Evolutionary conservation across 2,888 invertebrate species (phyloP).

Genomic region (Amphipoea oculea): DNA sequence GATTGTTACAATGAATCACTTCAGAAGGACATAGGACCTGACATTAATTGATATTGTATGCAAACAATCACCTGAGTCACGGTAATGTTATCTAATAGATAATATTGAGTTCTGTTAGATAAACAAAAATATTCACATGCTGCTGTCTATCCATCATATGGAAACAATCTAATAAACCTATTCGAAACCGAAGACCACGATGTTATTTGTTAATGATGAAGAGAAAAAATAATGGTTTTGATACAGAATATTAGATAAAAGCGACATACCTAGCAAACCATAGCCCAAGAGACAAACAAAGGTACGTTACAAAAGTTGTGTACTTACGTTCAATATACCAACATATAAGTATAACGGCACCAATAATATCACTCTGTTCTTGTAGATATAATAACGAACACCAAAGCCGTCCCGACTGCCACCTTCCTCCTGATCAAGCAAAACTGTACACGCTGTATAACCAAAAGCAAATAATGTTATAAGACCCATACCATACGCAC

Average conservation of each 20-base stretch:
- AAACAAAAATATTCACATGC: constrained; percentile 6
- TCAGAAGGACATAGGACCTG: background rate
- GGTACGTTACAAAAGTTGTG: constrained; percentile 74
- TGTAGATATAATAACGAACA: constrained; percentile 70
- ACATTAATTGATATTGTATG: constrained; percentile 4
- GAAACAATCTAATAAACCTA: constrained; percentile 24
- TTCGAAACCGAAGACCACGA: constrained; percentile 21
- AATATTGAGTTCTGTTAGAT: background rate
- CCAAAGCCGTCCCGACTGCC: constrained; percentile 74
- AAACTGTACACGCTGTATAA: constrained; percentile 74
- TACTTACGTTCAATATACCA: constrained; percentile 79
- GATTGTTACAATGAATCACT: background rate
- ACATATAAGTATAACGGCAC: constrained; percentile 66
- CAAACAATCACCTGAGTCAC: constrained; percentile 7
- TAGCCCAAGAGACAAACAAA: constrained; percentile 62
- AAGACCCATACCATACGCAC: constrained; percentile 63
- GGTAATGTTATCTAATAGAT: no score
- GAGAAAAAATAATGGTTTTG: constrained; percentile 14
- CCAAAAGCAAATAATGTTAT: constrained; percentile 71
- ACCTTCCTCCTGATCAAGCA: constrained; percentile 77
- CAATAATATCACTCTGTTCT: constrained; percentile 74
- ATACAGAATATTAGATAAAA: constrained; percentile 47
- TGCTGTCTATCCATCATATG: background rate
- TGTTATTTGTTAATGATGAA: constrained; percentile 34
- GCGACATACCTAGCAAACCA: constrained; percentile 58